Percentiles rank a stretch among this genome's conserved stretches.
Evolutionary conservation across 1,140 invertebrate genomes (phyloP).

Genomic region (Caenorhabditis briggsae): DNA sequence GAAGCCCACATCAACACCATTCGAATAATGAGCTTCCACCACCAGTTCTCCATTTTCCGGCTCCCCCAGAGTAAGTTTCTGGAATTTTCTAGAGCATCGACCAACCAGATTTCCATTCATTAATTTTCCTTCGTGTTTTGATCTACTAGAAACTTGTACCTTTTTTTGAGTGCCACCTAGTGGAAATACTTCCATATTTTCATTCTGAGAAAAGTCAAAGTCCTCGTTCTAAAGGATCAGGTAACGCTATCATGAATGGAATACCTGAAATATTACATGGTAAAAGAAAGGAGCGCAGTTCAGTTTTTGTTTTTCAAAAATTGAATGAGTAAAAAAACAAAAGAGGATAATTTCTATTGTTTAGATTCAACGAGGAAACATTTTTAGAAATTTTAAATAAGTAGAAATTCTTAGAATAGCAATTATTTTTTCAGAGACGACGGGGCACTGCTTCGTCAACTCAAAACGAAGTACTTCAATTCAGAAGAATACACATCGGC

Average conservation of each 20-base stretch:
- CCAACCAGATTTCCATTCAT: not conserved
- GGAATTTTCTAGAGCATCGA: not conserved
- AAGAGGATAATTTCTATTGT: too few species aligned
- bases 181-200: too few species aligned
- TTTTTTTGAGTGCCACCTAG: too few species aligned
- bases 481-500: constrained; percentile 49
- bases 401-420: not conserved
- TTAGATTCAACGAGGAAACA: too few species aligned
- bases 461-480: constrained; percentile 52
- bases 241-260: too few species aligned
- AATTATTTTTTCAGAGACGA: constrained; percentile 15
- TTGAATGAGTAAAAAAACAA: too few species aligned
- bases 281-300: too few species aligned
- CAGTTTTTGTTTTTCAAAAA: too few species aligned
- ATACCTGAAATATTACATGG: too few species aligned
- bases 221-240: too few species aligned
- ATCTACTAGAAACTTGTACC: not conserved
- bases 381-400: too few species aligned
- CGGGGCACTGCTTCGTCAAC: constrained; percentile 15
- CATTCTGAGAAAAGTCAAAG: too few species aligned
- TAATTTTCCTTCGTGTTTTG: constrained; percentile 24
- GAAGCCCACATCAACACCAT: constrained; percentile 6
- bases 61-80: constrained; percentile 10
- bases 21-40: constrained; percentile 6
- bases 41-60: not conserved